Conservation (phyloP, 2,797 vertebrate genomes). For the Mormyrus proboscirostris region DNA sequence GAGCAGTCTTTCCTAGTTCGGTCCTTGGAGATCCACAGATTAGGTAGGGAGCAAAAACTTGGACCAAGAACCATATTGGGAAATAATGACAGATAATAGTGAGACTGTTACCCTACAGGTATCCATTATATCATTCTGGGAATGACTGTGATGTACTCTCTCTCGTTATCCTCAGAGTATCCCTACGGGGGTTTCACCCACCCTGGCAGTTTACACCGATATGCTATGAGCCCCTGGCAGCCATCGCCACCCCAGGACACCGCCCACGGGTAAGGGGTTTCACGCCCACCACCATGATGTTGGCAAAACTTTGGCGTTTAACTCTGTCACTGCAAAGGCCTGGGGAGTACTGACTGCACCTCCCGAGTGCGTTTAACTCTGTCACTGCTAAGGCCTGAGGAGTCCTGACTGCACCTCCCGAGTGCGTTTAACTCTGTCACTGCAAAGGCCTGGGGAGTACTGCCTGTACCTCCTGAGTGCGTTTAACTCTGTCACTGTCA, state of each 20-base stretch:
- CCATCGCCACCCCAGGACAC: constrained; percentile 53
- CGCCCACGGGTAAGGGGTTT: constrained; percentile 55
- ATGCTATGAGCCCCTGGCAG: constrained; percentile 67
- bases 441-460: not conserved
- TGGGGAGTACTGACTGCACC: not conserved
- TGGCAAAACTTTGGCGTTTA: not conserved
- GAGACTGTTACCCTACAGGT: not conserved
- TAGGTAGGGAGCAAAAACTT: not conserved
- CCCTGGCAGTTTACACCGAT: constrained; percentile 63
- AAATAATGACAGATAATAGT: not conserved
- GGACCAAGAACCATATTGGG: not conserved
- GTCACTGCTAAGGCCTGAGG: not conserved
- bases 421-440: not conserved
- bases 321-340: not conserved
- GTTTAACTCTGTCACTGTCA: not conserved
- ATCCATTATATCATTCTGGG: not conserved
- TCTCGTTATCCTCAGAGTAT: constrained; percentile 52
- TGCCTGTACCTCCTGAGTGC: not conserved
- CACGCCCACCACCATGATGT: not conserved
- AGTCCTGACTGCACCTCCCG: not conserved
- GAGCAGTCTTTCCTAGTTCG: not conserved
- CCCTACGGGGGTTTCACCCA: constrained; percentile 62
- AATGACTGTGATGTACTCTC: not conserved
- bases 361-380: not conserved
- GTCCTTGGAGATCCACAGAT: not conserved